phyloP scores from a whole-genome alignment of 2,797 vertebrate species.

The Lacerta agilis region DNA sequence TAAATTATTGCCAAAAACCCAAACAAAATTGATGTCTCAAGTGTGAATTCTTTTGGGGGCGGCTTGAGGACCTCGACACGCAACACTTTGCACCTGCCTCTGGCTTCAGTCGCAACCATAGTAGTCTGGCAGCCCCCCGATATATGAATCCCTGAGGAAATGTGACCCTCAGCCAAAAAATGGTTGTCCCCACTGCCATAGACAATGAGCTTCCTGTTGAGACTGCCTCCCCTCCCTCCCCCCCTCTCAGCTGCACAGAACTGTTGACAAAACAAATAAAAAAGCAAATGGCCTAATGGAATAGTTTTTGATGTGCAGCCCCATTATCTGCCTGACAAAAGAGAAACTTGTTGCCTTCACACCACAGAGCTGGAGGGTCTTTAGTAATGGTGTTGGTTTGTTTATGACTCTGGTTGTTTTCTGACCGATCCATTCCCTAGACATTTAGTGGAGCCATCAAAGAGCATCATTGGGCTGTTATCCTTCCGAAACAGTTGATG shows the following conservation, averaged over 20 bases:
- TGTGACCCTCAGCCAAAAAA: background rate
- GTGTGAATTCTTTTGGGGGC: too few relatives aligned
- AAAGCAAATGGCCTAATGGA: conserved; percentile 16
- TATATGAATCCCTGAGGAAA: background rate
- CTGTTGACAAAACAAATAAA: conserved; percentile 39
- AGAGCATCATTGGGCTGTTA: conserved; percentile 11
- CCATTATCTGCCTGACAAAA: conserved; percentile 23
- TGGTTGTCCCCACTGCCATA: background rate
- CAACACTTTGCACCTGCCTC: background rate
- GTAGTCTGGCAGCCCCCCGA: background rate
- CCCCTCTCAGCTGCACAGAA: conserved; percentile 38
- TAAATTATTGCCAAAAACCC: too few relatives aligned
- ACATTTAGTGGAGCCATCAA: background rate
- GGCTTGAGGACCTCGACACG: too few relatives aligned
- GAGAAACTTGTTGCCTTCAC: background rate
- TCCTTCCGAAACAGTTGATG: background rate
- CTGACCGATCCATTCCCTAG: conserved; percentile 12
- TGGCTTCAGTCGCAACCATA: background rate
- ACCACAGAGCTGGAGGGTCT: background rate
- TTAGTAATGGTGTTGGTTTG: conserved; percentile 6
- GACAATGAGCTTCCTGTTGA: conserved; percentile 26
- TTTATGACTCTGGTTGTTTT: conserved; percentile 18
- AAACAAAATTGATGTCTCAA: too few relatives aligned
- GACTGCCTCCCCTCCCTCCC: conserved; percentile 17
- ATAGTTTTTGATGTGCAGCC: background rate